Evolutionary conservation across 2,113 vertebrate genomes (phyloP).

Genomic region (Ictalurus furcatus): DNA sequence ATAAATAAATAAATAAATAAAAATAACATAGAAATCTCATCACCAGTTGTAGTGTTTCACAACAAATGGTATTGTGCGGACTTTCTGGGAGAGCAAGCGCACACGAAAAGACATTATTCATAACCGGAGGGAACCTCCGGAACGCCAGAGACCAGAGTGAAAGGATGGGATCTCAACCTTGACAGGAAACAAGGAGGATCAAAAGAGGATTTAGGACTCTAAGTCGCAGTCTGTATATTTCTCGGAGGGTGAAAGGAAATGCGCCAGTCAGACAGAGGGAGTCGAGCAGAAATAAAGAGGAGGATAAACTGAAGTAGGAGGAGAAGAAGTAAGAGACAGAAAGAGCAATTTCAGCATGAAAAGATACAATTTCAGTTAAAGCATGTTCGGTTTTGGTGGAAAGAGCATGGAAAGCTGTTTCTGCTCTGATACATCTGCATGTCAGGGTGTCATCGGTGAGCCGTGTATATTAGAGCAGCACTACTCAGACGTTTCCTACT

Average conservation of each 20-base stretch:
- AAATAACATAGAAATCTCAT: too few species aligned
- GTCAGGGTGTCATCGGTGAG: constrained; percentile 28
- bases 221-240: constrained; percentile 39
- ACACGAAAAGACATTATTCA: constrained; percentile 42
- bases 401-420: constrained; percentile 38
- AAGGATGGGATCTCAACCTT: constrained; percentile 52
- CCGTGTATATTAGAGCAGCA: neutral
- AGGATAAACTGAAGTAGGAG: constrained; percentile 34
- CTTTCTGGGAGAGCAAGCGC: constrained; percentile 40
- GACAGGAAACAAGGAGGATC: constrained; percentile 53
- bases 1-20: neutral
- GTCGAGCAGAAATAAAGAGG: constrained; percentile 23
- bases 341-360: neutral
- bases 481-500: neutral
- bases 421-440: neutral
- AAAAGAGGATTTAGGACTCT: constrained; percentile 52
- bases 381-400: constrained; percentile 28
- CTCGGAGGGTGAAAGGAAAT: constrained; percentile 40
- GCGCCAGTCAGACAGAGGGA: constrained; percentile 16
- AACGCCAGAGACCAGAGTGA: constrained; percentile 29
- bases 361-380: constrained; percentile 41
- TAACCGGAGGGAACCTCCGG: constrained; percentile 36
- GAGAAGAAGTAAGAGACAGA: neutral
- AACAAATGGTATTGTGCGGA: constrained; percentile 9
- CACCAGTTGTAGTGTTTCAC: neutral